Conservation (phyloP, 1,140 invertebrate genomes). For the Drosophila mauritiana region DNA sequence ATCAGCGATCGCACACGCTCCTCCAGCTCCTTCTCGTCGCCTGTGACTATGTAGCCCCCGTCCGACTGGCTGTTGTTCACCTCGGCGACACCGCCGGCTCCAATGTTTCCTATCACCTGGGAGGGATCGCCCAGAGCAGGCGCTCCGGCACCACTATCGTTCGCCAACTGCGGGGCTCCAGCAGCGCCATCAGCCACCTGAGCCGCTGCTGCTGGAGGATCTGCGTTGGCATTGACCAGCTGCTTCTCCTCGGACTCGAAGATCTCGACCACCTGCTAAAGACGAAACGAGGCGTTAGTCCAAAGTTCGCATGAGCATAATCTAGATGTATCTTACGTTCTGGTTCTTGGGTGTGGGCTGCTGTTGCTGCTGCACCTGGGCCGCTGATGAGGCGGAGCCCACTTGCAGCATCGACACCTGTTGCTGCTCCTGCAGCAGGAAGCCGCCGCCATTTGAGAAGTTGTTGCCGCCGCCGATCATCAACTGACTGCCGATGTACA, state of each 20-base stretch:
- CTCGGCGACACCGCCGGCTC: slow-evolving; percentile 30
- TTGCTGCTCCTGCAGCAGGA: slow-evolving; percentile 75
- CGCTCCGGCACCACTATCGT: slow-evolving; percentile 47
- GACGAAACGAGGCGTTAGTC: background rate
- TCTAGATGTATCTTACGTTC: slow-evolving; percentile 38
- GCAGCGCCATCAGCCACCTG: slow-evolving; percentile 14
- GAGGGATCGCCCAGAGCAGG: slow-evolving; percentile 36
- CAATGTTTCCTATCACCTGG: slow-evolving; percentile 70
- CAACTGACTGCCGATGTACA: slow-evolving; percentile 88
- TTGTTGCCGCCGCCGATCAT: slow-evolving; percentile 83
- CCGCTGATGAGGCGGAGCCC: slow-evolving; percentile 15
- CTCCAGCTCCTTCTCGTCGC: slow-evolving; percentile 80
- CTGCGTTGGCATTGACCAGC: slow-evolving; percentile 41
- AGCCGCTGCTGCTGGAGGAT: slow-evolving; percentile 11
- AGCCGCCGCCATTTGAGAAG: slow-evolving; percentile 71
- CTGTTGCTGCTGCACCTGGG: slow-evolving; percentile 53
- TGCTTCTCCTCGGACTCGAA: slow-evolving; percentile 57
- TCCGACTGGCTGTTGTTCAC: slow-evolving; percentile 72
- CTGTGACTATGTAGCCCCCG: slow-evolving; percentile 67
- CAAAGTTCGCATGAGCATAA: background rate
- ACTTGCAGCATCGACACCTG: slow-evolving; percentile 50
- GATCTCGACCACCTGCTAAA: slow-evolving; percentile 44
- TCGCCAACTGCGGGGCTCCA: slow-evolving; percentile 25
- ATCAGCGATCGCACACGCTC: slow-evolving; percentile 84
- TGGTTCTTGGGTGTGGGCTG: slow-evolving; percentile 56